phyloP scores from a whole-genome alignment of 2,113 vertebrate species.

The Datnioides undecimradiatus region DNA sequence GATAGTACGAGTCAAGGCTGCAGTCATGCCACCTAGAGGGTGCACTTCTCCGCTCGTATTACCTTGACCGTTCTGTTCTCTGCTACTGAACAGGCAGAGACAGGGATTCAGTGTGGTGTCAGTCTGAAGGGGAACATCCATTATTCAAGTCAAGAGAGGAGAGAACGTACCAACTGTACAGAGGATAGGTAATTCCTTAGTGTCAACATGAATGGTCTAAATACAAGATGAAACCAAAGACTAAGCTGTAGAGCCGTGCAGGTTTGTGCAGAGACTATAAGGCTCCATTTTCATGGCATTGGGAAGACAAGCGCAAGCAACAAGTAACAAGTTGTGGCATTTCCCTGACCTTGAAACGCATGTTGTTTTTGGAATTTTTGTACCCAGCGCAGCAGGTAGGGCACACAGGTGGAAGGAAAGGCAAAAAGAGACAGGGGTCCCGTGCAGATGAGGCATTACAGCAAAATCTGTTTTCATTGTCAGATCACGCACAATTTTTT shows the following conservation, averaged over 20 bases:
- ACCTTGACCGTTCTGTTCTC: slow-evolving; percentile 71
- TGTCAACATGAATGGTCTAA: slow-evolving; percentile 37
- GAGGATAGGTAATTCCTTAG: slow-evolving; percentile 38
- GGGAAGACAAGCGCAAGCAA: neutral
- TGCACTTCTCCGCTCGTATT: slow-evolving; percentile 52
- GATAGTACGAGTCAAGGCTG: slow-evolving; percentile 54
- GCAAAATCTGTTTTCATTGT: neutral
- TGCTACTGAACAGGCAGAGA: slow-evolving; percentile 45
- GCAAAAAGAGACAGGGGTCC: neutral
- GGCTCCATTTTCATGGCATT: neutral
- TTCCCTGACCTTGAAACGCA: slow-evolving; percentile 37
- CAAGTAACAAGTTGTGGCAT: neutral
- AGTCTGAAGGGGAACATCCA: slow-evolving; percentile 64
- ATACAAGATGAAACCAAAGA: neutral
- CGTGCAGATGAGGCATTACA: slow-evolving; percentile 14
- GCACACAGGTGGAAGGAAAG: slow-evolving; percentile 18
- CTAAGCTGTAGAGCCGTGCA: neutral
- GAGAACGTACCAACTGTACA: slow-evolving; percentile 50
- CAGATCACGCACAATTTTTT: neutral
- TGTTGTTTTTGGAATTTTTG: slow-evolving; percentile 35
- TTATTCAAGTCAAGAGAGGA: slow-evolving; percentile 71
- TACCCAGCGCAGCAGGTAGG: neutral
- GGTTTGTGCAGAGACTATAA: neutral
- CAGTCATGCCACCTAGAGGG: slow-evolving; percentile 54
- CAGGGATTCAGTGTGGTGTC: slow-evolving; percentile 61